Evolutionary conservation across 1,140 invertebrate species (phyloP), one percentile per base, ranked within the genome.

Genomic region (Sarcophaga bullata): DNA sequence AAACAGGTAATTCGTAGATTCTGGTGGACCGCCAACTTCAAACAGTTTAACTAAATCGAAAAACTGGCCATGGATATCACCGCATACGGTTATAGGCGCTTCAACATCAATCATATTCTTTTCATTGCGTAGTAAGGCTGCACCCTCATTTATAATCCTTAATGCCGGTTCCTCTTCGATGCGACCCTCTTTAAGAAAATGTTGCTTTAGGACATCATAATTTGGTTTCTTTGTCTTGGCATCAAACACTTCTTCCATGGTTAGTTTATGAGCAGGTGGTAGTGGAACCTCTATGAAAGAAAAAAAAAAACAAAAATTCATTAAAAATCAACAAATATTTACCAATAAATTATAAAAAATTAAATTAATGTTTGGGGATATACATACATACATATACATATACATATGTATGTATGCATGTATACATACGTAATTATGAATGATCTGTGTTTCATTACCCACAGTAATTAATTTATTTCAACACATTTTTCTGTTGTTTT

Each of bases 21-120:
- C 95, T 87, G 98, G 98, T 85, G 97, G 95, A 80, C 98, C 98
- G 87, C 98, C 98, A 87, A 99, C 98, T 93, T 99, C 98, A 92
- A 99, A 99, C 90, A 99, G 93, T 93, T 99, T 99, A 96, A 99
- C 99, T 92, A 99, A 94, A 94, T 99, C 98, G 92, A 99, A 99
- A 93, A 99, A 99, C 93, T 99, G 98, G 86, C 98, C 98, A 92
- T 99, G 98, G 91, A 99, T 99, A 92, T 99, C 98, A 87, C 98
- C 98, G 93, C 98, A 99, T 82, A 99, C 98, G 91, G 98, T 99
- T 90, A 99, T 98, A 86, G 98, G 98, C 87, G 98, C 98, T 93
- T 99, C 98, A 90, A 99, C 99, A 92, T 99, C 98, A 90, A 99
- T 98, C 98, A 99, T 99, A 84, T 98, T 99, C 92, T 99, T 99